Evolutionary conservation across 2,888 invertebrate genomes (phyloP), one percentile per base, ranked within the genome.

Genomic region (Xestoiulus laeticollis): DNA sequence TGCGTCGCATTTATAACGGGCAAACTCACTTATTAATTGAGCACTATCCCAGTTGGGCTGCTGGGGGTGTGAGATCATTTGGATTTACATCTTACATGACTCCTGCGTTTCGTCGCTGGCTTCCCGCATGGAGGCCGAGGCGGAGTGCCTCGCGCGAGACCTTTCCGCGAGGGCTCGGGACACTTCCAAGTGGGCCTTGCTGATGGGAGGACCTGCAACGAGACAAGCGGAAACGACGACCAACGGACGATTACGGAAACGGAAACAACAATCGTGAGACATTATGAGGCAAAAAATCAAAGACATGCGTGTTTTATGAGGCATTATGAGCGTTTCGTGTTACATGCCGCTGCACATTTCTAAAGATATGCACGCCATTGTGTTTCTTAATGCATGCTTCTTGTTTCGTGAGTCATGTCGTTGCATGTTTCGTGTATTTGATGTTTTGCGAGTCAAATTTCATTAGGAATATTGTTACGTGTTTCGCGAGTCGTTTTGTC

Each of bases 11-110:
- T 43, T 43, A 43, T 8, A 12, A 12, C 43, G n/a, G 53, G 16
- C 53, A 59, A 19, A 59, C 53, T 59, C 53, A 59, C 53, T 48
- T 48, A 48, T 43, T 43, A 59, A n/a, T 59, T 59, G 53, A 59
- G 53, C 53, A 59, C 5, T n/a, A 59, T 59, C 53, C 53, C 53
- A 59, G 53, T 59, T 16, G 53, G 48, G 43, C 48, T 16, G 48
- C 48, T 48, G 53, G 53, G 53, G 53, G 53, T 12, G 5, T n/a
- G 53, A 59, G 19, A 59, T 59, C n/a, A n/a, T n/a, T 8, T 59
- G 19, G 83, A 30, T 19, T 22, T 83, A 83, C 83, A 83, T 83
- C 83, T 83, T 83, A 83, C 83, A 83, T 83, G 83, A 83, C 83
- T 83, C 33, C 83, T 83, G 33, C 16, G 33, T 19, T 33, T 83